Percentiles rank a stretch among this genome's conserved stretches.
These are phyloP conservation scores for Hydrophis major DNA, from an alignment of 2,797 vertebrate genomes.

Conservation along the genomic window DNA sequence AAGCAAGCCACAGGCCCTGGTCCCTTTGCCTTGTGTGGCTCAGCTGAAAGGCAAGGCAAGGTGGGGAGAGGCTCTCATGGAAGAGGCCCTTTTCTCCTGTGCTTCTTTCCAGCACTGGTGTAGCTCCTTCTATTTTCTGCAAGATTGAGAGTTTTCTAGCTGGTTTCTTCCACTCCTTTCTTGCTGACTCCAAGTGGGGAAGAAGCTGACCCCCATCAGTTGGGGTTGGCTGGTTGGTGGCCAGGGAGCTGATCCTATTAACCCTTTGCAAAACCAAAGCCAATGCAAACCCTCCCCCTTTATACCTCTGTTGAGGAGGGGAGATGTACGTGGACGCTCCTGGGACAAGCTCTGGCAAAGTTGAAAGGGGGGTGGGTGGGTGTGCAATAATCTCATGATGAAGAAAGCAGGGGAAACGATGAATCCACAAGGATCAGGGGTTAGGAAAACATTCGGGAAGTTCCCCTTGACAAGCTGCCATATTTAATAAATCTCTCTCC, in stretches of 20 bases:
- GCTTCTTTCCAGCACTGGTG: background rate
- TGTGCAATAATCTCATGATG: background rate
- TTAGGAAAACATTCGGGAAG: background rate
- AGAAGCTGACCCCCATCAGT: conserved; percentile 26
- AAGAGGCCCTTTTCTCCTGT: background rate
- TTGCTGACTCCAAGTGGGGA: conserved; percentile 12
- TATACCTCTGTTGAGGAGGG: background rate
- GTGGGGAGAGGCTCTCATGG: fast-evolving
- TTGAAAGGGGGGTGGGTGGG: background rate
- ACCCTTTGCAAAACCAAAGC: background rate
- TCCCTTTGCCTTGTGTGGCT: background rate
- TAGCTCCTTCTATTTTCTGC: background rate
- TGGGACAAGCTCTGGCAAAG: conserved; percentile 7
- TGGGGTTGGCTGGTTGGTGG: conserved; percentile 22
- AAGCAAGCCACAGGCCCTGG: background rate
- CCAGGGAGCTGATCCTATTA: conserved; percentile 32
- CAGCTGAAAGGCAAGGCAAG: background rate
- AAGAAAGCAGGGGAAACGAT: conserved; percentile 7
- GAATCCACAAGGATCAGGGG: background rate
- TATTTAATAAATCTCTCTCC: background rate
- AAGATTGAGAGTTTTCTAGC: background rate
- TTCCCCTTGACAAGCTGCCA: fast-evolving
- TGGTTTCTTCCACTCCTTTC: background rate
- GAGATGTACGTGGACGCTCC: background rate
- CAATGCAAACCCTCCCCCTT: background rate